Percentiles rank a stretch among this genome's conserved stretches.
phyloP scores from a whole-genome alignment of 2,888 invertebrate genomes.

The Cryptops parisi region DNA sequence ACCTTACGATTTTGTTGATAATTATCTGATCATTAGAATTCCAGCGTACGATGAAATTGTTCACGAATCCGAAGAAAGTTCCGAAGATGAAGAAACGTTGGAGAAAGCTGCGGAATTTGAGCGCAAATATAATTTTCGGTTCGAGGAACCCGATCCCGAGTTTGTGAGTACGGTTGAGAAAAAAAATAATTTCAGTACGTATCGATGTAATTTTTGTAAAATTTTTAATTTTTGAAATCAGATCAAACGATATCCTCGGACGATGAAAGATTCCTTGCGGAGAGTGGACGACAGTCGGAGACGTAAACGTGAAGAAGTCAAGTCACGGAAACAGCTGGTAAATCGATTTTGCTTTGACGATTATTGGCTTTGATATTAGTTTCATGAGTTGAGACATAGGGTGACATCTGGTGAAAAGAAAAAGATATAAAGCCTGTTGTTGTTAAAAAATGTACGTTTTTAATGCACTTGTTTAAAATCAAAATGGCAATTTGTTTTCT shows the following conservation, averaged over 20 bases:
- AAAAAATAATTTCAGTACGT: not conserved
- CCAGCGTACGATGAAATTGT: constrained; percentile 52
- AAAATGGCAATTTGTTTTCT: not conserved
- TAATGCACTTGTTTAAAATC: no score
- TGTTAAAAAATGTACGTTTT: no score
- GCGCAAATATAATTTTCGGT: constrained; percentile 87
- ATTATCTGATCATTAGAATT: constrained; percentile 26
- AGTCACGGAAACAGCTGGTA: constrained; percentile 47
- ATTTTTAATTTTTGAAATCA: not conserved
- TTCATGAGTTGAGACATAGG: no score
- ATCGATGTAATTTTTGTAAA: not conserved
- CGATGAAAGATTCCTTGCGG: constrained; percentile 65
- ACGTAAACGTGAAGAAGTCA: constrained; percentile 57
- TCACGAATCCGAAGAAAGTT: constrained; percentile 42
- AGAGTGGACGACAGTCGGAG: constrained; percentile 63
- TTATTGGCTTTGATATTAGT: no score
- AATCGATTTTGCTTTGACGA: no score
- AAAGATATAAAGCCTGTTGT: no score
- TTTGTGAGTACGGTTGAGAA: constrained; percentile 43
- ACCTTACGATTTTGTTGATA: not conserved
- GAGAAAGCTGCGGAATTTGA: constrained; percentile 82
- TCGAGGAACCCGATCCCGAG: constrained; percentile 88
- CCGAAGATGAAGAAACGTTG: constrained; percentile 63
- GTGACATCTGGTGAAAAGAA: no score
- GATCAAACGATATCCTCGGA: constrained; percentile 79